Percentiles rank a stretch among this genome's conserved stretches.
These are phyloP conservation scores for Synergus laeviventris DNA, from an alignment of 2,888 invertebrate species.

Conservation along the genomic window DNA sequence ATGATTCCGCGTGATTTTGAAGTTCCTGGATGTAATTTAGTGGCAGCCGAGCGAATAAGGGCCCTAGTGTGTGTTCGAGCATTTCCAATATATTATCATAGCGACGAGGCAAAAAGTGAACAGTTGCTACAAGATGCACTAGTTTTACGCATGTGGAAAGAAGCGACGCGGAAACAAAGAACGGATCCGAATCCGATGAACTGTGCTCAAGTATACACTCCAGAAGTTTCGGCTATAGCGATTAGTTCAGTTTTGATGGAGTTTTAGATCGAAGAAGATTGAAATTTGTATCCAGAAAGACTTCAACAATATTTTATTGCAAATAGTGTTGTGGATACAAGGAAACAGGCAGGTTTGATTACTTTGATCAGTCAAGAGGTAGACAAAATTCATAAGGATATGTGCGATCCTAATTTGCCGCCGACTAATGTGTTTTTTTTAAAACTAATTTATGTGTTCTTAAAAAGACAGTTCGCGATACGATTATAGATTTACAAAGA, in stretches of 20 bases:
- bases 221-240: neutral
- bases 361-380: slow-evolving; percentile 53
- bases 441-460: slow-evolving; percentile 49
- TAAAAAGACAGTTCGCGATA: slow-evolving; percentile 46
- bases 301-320: slow-evolving; percentile 52
- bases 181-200: too few relatives aligned
- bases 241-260: slow-evolving; percentile 49
- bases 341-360: slow-evolving; percentile 53
- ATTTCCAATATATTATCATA: too few relatives aligned
- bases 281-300: slow-evolving; percentile 53
- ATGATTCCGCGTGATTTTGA: too few relatives aligned
- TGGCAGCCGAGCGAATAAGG: too few relatives aligned
- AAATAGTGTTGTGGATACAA: slow-evolving; percentile 53
- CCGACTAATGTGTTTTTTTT: slow-evolving; percentile 52
- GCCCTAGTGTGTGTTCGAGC: too few relatives aligned
- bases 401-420: slow-evolving; percentile 53
- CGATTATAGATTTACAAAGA: slow-evolving; percentile 52
- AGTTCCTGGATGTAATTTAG: too few relatives aligned
- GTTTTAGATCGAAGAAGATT: slow-evolving; percentile 49
- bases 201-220: too few relatives aligned
- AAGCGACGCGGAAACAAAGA: too few relatives aligned
- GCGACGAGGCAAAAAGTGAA: too few relatives aligned
- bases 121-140: too few relatives aligned
- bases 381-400: slow-evolving; percentile 53
- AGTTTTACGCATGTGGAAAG: too few relatives aligned